Evolutionary conservation across 2,113 vertebrate genomes (phyloP).

Genomic region (Haplotaxodon microlepis): DNA sequence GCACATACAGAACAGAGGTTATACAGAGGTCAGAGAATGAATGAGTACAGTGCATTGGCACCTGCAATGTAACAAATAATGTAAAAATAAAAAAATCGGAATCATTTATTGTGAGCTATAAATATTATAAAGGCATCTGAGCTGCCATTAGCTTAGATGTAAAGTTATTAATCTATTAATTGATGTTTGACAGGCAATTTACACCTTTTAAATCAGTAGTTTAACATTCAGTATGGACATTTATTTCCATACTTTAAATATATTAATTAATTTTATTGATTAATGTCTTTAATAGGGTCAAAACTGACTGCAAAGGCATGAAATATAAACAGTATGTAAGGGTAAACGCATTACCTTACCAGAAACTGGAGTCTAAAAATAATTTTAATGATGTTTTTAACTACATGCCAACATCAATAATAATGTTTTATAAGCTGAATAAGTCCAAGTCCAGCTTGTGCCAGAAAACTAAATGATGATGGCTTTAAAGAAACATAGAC

Average conservation of each 20-base stretch:
- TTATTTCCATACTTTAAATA: not conserved
- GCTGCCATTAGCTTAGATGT: not conserved
- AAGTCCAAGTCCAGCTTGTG: not conserved
- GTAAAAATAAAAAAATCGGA: fast-evolving
- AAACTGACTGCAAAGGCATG: fast-evolving
- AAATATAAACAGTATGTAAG: not conserved
- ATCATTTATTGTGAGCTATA: not conserved
- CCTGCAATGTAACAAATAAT: not conserved
- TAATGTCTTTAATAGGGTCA: not conserved
- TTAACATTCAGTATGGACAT: not conserved
- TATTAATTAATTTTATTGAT: fast-evolving
- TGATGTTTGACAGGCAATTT: not conserved
- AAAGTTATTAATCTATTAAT: not conserved
- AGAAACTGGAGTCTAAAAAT: not conserved
- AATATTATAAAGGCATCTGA: not conserved
- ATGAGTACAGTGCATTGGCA: not conserved
- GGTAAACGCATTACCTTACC: not conserved
- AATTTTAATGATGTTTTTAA: not conserved
- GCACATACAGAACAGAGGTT: not conserved
- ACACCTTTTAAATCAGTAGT: not conserved
- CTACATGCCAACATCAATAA: not conserved
- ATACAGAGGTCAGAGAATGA: not conserved
- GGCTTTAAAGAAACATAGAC: not conserved
- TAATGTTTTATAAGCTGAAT: not conserved
- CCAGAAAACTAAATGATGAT: not conserved